Percentiles rank a stretch among this genome's conserved stretches.
Evolutionary conservation across 92 coral and sea anemone species (phyloP).

Genomic region (Siderastrea radians): DNA sequence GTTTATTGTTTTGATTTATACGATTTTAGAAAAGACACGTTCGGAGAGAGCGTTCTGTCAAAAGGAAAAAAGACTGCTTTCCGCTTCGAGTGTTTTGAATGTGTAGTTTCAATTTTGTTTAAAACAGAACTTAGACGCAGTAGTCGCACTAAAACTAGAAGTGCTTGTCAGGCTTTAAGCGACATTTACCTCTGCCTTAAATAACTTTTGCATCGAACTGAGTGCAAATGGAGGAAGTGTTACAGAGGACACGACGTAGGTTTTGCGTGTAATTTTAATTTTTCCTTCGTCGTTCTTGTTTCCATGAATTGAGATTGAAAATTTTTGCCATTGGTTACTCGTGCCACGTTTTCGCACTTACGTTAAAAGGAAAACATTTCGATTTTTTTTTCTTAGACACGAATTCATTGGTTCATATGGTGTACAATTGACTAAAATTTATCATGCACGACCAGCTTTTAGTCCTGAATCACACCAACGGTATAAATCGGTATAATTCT

Average conservation of each 20-base stretch:
- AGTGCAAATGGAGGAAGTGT: not conserved
- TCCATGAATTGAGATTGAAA: constrained; percentile 1
- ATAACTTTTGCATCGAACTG: not conserved
- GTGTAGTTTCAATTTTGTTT: not conserved
- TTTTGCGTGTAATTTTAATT: constrained; percentile 10
- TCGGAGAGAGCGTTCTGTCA: not conserved
- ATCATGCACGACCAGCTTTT: not conserved
- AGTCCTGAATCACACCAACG: not conserved
- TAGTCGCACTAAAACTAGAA: not conserved
- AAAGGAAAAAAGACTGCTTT: constrained; percentile 1
- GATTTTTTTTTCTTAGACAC: not conserved
- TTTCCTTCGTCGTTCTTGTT: not conserved
- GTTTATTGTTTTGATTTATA: constrained; percentile 16
- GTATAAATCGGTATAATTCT: not conserved
- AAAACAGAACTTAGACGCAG: constrained; percentile 1
- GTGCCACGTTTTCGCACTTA: constrained; percentile 8
- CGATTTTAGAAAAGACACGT: constrained; percentile 11
- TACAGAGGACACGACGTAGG: constrained; percentile 4
- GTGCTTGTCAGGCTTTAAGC: not conserved
- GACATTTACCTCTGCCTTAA: too few relatives aligned
- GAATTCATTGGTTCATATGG: not conserved
- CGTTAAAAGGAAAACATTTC: not conserved
- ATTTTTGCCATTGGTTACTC: constrained; percentile 1
- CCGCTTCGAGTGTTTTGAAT: constrained; percentile 9
- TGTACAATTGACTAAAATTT: not conserved